Base-by-base conservation (phyloP, 2,888 invertebrate genomes). In the Scaptomyza caliginosa region DNA sequence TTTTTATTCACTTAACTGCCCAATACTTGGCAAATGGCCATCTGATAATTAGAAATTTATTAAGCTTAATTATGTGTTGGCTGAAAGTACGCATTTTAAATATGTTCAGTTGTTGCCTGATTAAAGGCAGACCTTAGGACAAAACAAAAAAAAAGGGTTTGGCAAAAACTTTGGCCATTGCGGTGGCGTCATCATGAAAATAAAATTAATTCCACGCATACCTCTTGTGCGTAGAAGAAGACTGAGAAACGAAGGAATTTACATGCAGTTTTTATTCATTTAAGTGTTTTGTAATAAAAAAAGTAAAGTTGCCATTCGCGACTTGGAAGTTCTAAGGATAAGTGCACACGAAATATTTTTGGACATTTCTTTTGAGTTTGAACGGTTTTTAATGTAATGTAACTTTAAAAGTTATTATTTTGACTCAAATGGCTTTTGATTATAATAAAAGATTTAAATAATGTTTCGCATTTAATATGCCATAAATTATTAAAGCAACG, bases 11-110 rank as follows among this genome's bases (percentile, higher is more conserved):
- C 80, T 81, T 86, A 88, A 65, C 49, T 13, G 21, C 46, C 57
- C 46, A 48, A 42, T 56, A 56, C 48, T 48, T 32, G 76, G 60
- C 81, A 56, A 42, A 43, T 32, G 76, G 60, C 81, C 78, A 89
- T 88, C 83, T 80, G 80, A 88, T 88, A 88, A 88, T 87, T 80
- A 74, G 68, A 75, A 80, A 83, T 88, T 88, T 88, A 87, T 88
- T 85, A 88, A 74, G 86, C 75, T 74, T 87, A 80, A 87, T 88
- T 87, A 89, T 83, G 88, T 89, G 89, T 85, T 85, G 72, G 56
- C 73, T 67, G 59, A 60, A 83, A 88, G 86, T 77, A 87, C 87
- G 71, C 87, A 81, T 81, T 86, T 65, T 56, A 80, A 73, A 70
- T 86, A 71, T 64, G 73, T 77, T 57, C 54, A 36, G 38, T 54